Evolutionary conservation across 1,140 invertebrate genomes (phyloP), one percentile per base, ranked within the genome.

Genomic region (Drosophila murphyi): DNA sequence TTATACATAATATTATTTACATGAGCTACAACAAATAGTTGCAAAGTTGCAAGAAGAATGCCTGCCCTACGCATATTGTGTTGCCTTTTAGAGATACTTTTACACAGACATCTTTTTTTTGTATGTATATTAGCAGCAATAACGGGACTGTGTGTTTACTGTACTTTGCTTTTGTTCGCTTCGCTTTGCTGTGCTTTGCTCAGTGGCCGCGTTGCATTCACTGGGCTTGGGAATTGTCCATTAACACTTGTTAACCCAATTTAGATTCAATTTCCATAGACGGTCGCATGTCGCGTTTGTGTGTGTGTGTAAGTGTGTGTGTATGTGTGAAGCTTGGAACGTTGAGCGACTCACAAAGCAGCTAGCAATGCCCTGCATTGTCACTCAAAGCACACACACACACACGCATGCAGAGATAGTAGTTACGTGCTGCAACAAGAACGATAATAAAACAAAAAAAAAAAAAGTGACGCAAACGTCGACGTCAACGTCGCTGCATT

Each of bases 231-330:
- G 67, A 73, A 78, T 80, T 89, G 81, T 85, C 74, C 86, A 88
- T 88, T 88, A 88, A 90, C 83, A 88, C 83, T 88, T 88, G 85
- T 88, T 88, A 88, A 88, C 86, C 83, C 85, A 88, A 88, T 88
- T 88, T 89, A 88, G 73, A 85, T 82, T 89, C 77, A 88, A 88
- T 88, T 88, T 89, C 85, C 85, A 89, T 88, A 89, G 83, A 77
- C 68, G 60, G 35, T 62, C 60, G 78, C 73, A 68, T 59, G 73
- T 81, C 59, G 61, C 47, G 34, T 32, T 29, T 10, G 34, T 71
- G 57, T 48, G 55, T 35, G 48, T 39, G 60, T 51, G 55, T 56
- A 45, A 37, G 73, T 34, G 70, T 52, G 37, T 73, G 32, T 60
- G 47, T 50, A 12, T 12, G 60, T 51, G 67, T 80, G 56, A 55